Evolutionary conservation across 1,140 invertebrate species (phyloP), one percentile per base, ranked within the genome.

Genomic region (Pteromalus puparum): DNA sequence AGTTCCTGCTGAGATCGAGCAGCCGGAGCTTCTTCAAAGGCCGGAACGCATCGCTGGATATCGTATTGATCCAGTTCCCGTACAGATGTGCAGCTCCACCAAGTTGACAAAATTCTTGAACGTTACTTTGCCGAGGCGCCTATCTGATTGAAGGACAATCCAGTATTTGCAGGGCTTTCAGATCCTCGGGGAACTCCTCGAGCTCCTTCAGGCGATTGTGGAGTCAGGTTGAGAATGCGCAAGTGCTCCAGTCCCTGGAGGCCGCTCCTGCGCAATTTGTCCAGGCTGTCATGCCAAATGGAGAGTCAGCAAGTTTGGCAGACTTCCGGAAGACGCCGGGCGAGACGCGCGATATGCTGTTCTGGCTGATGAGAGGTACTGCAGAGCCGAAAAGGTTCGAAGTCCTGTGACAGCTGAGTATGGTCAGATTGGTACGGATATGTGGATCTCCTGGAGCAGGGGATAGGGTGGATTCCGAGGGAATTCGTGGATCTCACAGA

Each of bases 331-430:
- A 98, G 48, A 97, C 96, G 2, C 97, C 96, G 0, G 97, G 97
- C 0, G 97, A 98, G 77, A 98, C 94, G 85, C 96, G 94, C 6
- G 95, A 95, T 38, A 98, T 97, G 85, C 95, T 94, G 90, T 98
- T 98, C 85, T 95, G 93, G 2, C 94, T 93, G 61, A 98, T 90
- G 86, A 96, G 24, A 98, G 93, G 87, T 96, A 95, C 87, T 96
- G 94, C 13, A 98, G 92, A 0, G 95, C 95, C 4, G 97, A 96
- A 88, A 98, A 98, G n/a, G 96, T 88, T 97, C 96, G 89, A 98
- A 98, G 88, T 98, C 97, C 88, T 96, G 96, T 70, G 97, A 97
- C 0, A 97, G n/a, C n/a, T 97, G 6, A 98, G 94, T 76, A 98
- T 96, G 2, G 95, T 97, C 18, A 98, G 92, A 90, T 98, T 98